Base-by-base conservation (phyloP, 2,888 invertebrate species). In the Mimumesa dahlbomi region DNA sequence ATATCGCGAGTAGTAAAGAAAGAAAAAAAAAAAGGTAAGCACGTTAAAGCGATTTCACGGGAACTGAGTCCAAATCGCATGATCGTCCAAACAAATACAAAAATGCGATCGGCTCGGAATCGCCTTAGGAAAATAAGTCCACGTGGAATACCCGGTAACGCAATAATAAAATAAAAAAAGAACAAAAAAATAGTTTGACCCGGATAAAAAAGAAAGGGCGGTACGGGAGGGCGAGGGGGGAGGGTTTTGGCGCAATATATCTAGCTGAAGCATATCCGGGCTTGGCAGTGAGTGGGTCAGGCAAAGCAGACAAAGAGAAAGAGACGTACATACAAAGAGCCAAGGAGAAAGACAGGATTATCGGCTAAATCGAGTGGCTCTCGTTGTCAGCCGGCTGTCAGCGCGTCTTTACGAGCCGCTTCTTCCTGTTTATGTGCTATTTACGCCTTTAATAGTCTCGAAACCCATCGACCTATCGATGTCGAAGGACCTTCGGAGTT, bases 151-250 rank as follows among this genome's bases (percentile, higher is more conserved):
- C 59, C 38, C 50, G 43, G 59, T 56, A 56, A 11, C 38, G 59
- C 22, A 31, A 59, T 53, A 68, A n/a, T n/a, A n/a, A n/a, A n/a
- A n/a, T n/a, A n/a, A n/a, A n/a, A n/a, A n/a, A n/a, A n/a, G n/a
- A n/a, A n/a, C n/a, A n/a, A 25, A 61, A 50, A 61, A 50, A 61
- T 67, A 61, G 67, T 70, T 67, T 45, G 66, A 61, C 59, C 59
- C 45, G 42, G 34, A 58, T 49, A 58, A 19, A 11, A 49, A 31
- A 25, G 14, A n/a, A n/a, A 7, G 13, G 18, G 31, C 3, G 11
- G n/a, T 5, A 29, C 11, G 13, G 16, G 22, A 22, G 1, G 25
- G 13, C 13, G 9, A n/a, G 16, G 0, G 34, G n/a, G n/a, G n/a
- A n/a, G n/a, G 16, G 25, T 22, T n/a, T 25, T 7, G 5, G 2